phyloP scores from a whole-genome alignment of 2,113 vertebrate species.

The Phyllopteryx taeniolatus region DNA sequence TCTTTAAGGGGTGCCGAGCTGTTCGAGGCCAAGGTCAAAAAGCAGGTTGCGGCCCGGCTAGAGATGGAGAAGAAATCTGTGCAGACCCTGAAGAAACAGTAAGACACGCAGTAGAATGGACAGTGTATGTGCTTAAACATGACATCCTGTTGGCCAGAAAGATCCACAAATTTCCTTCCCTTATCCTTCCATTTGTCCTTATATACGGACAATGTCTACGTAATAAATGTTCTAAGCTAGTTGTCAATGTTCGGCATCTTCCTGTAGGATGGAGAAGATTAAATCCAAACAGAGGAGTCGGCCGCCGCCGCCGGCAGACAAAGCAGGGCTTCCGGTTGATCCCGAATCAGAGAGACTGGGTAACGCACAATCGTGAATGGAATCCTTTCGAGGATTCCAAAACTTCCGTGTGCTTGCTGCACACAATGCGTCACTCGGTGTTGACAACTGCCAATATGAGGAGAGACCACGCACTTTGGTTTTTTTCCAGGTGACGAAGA shows the following conservation, averaged over 20 bases:
- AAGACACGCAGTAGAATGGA: constrained; percentile 24
- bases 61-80: constrained; percentile 73
- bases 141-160: not conserved
- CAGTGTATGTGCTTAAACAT: not conserved
- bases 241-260: constrained; percentile 11
- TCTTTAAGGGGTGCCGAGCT: constrained; percentile 70
- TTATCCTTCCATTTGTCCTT: not conserved
- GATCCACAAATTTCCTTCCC: not conserved
- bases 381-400: not conserved
- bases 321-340: constrained; percentile 20
- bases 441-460: not conserved
- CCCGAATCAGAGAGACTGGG: constrained; percentile 39
- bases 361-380: constrained; percentile 24
- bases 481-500: constrained; percentile 50
- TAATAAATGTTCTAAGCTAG: not conserved
- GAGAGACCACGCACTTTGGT: not conserved
- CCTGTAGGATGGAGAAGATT: constrained; percentile 76
- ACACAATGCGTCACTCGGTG: too few relatives aligned
- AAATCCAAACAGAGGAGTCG: constrained; percentile 69
- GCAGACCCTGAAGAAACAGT: constrained; percentile 70
- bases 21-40: constrained; percentile 75
- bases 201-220: not conserved
- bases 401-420: not conserved
- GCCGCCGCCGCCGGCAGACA: constrained; percentile 10
- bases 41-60: constrained; percentile 59